Percentiles rank a stretch among this genome's conserved stretches.
Evolutionary conservation across 1,140 invertebrate genomes (phyloP).

Genomic region (Watersipora subatra): DNA sequence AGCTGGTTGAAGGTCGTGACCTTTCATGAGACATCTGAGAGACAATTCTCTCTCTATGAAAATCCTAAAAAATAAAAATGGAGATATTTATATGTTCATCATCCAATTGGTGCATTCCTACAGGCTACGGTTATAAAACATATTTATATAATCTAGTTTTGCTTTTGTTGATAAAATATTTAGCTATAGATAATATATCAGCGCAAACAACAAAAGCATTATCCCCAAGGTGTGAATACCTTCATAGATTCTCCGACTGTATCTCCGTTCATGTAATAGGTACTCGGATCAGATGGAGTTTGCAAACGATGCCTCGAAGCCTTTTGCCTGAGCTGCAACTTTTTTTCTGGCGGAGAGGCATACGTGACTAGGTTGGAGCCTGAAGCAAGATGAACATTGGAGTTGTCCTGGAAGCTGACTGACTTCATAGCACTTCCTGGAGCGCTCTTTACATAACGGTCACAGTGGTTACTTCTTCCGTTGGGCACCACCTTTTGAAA

Average conservation of each 20-base stretch:
- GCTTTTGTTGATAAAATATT: no score
- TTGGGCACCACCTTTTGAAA: neutral
- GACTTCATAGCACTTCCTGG: neutral
- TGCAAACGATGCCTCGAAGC: neutral
- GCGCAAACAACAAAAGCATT: no score
- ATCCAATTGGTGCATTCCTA: conserved; percentile 17
- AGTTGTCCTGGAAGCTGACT: conserved; percentile 3
- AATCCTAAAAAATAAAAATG: conserved; percentile 27
- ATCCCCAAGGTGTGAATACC: no score
- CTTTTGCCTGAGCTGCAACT: neutral
- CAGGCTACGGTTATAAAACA: no score
- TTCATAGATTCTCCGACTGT: conserved; percentile 16
- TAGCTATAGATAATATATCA: no score
- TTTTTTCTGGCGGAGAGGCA: neutral
- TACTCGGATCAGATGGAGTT: neutral
- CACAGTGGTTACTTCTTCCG: neutral
- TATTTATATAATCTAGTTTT: no score
- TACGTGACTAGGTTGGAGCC: neutral
- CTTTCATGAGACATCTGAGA: conserved; percentile 22
- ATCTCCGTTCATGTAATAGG: neutral
- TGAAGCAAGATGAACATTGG: neutral
- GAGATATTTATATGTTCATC: conserved; percentile 22
- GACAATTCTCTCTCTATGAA: conserved; percentile 23
- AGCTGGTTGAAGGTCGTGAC: conserved; percentile 17
- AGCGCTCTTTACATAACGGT: neutral